Evolutionary conservation across 2,888 invertebrate species (phyloP), one percentile per base, ranked within the genome.

Genomic region (Stenodema calcarata): DNA sequence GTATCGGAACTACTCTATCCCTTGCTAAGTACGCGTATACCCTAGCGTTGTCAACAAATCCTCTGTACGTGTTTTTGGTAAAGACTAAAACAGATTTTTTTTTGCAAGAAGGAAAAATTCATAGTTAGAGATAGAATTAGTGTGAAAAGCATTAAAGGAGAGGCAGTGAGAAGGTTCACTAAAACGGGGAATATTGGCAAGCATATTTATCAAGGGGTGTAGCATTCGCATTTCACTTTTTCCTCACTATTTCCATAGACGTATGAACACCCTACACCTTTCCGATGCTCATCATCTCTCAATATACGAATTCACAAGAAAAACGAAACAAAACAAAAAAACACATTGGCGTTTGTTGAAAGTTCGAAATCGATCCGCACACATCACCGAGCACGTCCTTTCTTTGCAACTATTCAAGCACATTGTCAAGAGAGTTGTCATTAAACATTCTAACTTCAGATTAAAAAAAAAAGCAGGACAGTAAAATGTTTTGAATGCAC

Each of bases 331-430:
- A n/a, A n/a, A n/a, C n/a, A n/a, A n/a, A n/a, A 7, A 54, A 54
- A n/a, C 16, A 54, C n/a, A 44, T 9, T 44, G 44, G 54, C 7
- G 54, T 18, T 14, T 54, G 18, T 54, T 54, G 54, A 54, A 54
- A 54, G 44, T 44, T 9, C 11, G 44, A 54, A 54, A 18, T 54
- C 54, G 9, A 54, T 54, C 54, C 54, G 54, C 54, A 54, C 54
- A 54, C 54, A 54, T 54, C 54, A 54, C 18, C 54, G 54, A 18
- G 54, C 54, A 54, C 54, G 54, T 18, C 54, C n/a, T n/a, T 54
- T 16, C 18, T 54, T 54, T n/a, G 76, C 76, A 76, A 42, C 76
- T 76, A 76, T 76, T 76, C 76, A 76, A 76, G 76, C 76, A 76
- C 42, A 35, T 35, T 76, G 18, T 54, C 54, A 42, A 9, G 42